A percentile compares a stretch with the other conserved stretches of the same genome.
Evolutionary conservation across 2,113 vertebrate species (phyloP).

Genomic region (Cyprinodon tularosa): DNA sequence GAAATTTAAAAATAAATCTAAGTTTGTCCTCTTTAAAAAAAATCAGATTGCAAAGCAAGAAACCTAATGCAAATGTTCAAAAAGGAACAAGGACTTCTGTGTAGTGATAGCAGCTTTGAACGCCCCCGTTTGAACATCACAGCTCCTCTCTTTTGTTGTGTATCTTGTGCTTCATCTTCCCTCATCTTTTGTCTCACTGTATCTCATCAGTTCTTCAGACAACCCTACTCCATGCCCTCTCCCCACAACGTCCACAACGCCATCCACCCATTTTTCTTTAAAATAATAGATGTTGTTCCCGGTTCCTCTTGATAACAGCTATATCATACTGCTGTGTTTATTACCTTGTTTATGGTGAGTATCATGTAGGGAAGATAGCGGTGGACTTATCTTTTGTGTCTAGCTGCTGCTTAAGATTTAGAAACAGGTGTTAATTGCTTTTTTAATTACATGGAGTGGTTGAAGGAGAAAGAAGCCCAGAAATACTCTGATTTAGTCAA

Average conservation of each 20-base stretch:
- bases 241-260: not conserved
- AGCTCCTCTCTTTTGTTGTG: conserved; percentile 27
- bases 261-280: not conserved
- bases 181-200: conserved; percentile 40
- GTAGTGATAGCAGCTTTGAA: conserved; percentile 39
- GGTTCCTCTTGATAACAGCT: conserved; percentile 50
- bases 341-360: conserved; percentile 63
- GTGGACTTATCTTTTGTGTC: not conserved
- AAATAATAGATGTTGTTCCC: conserved; percentile 39
- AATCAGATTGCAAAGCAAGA: conserved; percentile 6
- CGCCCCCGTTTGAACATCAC: conserved; percentile 42
- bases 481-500: conserved; percentile 59
- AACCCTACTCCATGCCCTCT: not conserved
- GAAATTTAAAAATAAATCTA: conserved; percentile 36
- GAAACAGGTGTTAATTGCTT: conserved; percentile 22
- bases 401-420: conserved; percentile 18
- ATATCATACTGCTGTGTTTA: conserved; percentile 42
- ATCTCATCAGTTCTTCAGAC: conserved; percentile 41
- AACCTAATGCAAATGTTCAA: conserved; percentile 24
- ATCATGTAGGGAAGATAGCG: conserved; percentile 26
- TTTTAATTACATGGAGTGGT: conserved; percentile 6
- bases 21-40: conserved; percentile 15
- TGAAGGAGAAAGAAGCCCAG: not conserved
- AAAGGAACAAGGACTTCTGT: conserved; percentile 37
- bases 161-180: conserved; percentile 42